Percentiles rank a stretch among this genome's conserved stretches.
phyloP scores from a whole-genome alignment of 2,797 vertebrate genomes.

The Muraenolepis orangiensis region DNA sequence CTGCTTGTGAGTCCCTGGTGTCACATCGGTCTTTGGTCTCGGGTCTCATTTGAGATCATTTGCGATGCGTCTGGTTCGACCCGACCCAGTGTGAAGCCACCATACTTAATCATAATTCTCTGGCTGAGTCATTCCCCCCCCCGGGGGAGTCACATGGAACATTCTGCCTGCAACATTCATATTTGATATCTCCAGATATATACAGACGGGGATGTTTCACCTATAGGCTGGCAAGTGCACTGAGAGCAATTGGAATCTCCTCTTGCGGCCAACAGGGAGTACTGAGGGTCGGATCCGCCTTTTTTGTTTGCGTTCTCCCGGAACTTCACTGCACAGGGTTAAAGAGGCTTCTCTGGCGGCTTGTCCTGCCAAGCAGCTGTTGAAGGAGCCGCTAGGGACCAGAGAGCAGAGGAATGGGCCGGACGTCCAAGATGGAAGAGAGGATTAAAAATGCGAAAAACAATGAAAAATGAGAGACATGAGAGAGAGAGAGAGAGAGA shows the following conservation, averaged over 20 bases:
- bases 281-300: slow-evolving; percentile 20
- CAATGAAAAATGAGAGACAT: not conserved
- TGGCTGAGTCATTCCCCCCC: not conserved
- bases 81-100: not conserved
- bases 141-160: not conserved
- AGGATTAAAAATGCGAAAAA: slow-evolving; percentile 37
- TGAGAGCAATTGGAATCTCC: too few relatives aligned
- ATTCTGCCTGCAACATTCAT: not conserved
- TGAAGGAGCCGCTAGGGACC: slow-evolving; percentile 36
- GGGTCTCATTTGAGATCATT: not conserved
- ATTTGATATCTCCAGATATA: not conserved
- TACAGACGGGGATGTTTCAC: not conserved
- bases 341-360: slow-evolving; percentile 33
- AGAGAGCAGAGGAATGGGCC: slow-evolving; percentile 23
- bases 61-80: not conserved
- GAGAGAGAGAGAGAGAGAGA: not conserved
- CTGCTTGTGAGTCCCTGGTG: too few relatives aligned
- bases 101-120: not conserved
- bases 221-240: not conserved
- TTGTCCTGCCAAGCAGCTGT: slow-evolving; percentile 66
- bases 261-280: not conserved
- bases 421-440: slow-evolving; percentile 39
- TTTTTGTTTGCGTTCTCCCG: slow-evolving; percentile 3
- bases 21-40: not conserved
- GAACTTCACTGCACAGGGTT: slow-evolving; percentile 55